A percentile compares a stretch with the other conserved stretches of the same genome.
phyloP scores from a whole-genome alignment of 2,113 vertebrate genomes.

The Scytalopus superciliaris region DNA sequence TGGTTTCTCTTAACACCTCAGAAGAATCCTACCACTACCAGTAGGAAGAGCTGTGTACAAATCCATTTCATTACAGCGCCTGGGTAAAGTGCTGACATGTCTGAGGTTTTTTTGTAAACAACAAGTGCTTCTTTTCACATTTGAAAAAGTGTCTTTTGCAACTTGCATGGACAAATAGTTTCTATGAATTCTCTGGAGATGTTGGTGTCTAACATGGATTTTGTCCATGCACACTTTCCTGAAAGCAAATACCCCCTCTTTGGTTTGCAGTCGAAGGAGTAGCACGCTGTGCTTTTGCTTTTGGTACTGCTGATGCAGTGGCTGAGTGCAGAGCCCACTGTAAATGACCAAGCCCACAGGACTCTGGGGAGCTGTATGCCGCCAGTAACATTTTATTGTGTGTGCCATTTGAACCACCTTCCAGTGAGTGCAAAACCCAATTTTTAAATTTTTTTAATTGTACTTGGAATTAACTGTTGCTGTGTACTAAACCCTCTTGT shows the following conservation, averaged over 20 bases:
- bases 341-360: not conserved
- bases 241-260: slow-evolving; percentile 5
- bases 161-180: slow-evolving; percentile 62
- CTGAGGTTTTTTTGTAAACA: slow-evolving; percentile 61
- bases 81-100: slow-evolving; percentile 48
- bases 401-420: slow-evolving; percentile 75
- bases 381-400: slow-evolving; percentile 60
- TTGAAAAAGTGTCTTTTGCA: slow-evolving; percentile 73
- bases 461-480: slow-evolving; percentile 82
- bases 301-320: slow-evolving; percentile 29
- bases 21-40: not conserved
- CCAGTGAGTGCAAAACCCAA: slow-evolving; percentile 66
- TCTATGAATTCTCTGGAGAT: slow-evolving; percentile 66
- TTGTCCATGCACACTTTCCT: slow-evolving; percentile 63
- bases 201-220: slow-evolving; percentile 72
- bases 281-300: slow-evolving; percentile 39
- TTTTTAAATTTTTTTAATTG: slow-evolving; percentile 79
- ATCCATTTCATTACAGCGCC: slow-evolving; percentile 44
- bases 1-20: slow-evolving; percentile 10
- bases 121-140: slow-evolving; percentile 76
- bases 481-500: slow-evolving; percentile 82
- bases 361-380: slow-evolving; percentile 54
- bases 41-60: slow-evolving; percentile 60
- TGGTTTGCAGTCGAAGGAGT: slow-evolving; percentile 49
- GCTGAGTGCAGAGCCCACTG: slow-evolving; percentile 38